phyloP scores from a whole-genome alignment of 2,888 invertebrate genomes.

The Agriotes lineatus region DNA sequence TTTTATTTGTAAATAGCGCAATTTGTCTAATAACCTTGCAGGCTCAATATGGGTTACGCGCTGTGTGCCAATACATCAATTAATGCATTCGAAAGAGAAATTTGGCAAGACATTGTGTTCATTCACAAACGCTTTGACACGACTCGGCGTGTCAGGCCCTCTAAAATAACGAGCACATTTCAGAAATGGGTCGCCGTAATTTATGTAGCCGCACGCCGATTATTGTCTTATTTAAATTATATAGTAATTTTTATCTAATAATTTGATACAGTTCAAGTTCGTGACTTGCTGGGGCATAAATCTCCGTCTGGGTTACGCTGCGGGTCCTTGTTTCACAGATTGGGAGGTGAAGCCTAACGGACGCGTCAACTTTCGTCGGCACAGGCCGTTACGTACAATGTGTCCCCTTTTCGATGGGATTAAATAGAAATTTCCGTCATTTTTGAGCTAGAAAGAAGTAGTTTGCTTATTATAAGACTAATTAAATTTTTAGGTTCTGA shows the following conservation, averaged over 20 bases:
- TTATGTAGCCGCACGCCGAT: constrained; percentile 34
- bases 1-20: too few relatives aligned
- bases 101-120: constrained; percentile 11
- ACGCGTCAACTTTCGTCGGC: too few relatives aligned
- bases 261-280: constrained; percentile 46
- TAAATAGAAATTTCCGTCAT: too few relatives aligned
- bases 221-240: constrained; percentile 41
- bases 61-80: too few relatives aligned
- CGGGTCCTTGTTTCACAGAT: constrained; percentile 23
- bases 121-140: constrained; percentile 12
- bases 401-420: too few relatives aligned
- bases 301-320: constrained; percentile 15
- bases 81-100: not conserved
- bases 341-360: constrained; percentile 31
- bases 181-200: constrained; percentile 34
- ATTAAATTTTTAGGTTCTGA: too few relatives aligned
- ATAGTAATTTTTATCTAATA: constrained; percentile 43
- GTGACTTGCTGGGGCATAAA: constrained; percentile 37
- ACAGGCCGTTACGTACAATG: too few relatives aligned
- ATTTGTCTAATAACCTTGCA: too few relatives aligned
- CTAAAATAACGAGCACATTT: constrained; percentile 27
- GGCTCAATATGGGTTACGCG: too few relatives aligned
- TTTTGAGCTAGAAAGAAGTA: too few relatives aligned
- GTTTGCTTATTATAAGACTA: too few relatives aligned
- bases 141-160: not conserved